phyloP scores from a whole-genome alignment of 1,140 invertebrate genomes.

The Plectrocnemia conspersa region DNA sequence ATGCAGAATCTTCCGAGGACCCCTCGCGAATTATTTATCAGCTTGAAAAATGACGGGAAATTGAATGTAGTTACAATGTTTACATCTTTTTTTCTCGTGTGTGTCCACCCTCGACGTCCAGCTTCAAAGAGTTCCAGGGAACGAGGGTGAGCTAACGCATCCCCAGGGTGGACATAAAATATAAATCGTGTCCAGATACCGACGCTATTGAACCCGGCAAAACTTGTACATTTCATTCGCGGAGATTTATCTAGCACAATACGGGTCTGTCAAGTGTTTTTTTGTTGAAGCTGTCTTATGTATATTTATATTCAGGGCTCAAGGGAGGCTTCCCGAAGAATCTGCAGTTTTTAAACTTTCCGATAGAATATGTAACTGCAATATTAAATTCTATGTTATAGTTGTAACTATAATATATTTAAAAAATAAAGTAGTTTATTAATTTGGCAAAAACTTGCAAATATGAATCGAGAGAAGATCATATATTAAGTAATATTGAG shows the following conservation, averaged over 20 bases:
- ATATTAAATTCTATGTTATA: too few species aligned
- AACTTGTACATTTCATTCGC: constrained; percentile 24
- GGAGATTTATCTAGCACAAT: constrained; percentile 27
- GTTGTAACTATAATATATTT: too few species aligned
- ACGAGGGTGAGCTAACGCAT: constrained; percentile 53
- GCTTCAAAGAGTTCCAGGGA: constrained; percentile 53
- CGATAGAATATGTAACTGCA: too few species aligned
- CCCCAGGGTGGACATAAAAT: constrained; percentile 52
- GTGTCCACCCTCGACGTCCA: constrained; percentile 48
- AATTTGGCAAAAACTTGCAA: too few species aligned
- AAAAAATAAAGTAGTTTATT: too few species aligned
- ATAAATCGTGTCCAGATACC: constrained; percentile 46
- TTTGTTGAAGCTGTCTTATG: too few species aligned
- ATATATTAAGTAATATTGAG: too few species aligned
- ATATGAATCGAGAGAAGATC: too few species aligned
- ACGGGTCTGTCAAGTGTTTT: background rate
- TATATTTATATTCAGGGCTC: too few species aligned
- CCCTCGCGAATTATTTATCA: constrained; percentile 51
- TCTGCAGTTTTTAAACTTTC: too few species aligned
- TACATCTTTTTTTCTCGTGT: constrained; percentile 54
- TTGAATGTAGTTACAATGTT: constrained; percentile 56
- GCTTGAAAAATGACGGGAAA: constrained; percentile 56
- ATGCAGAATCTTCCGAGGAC: background rate
- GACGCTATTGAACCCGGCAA: constrained; percentile 18
- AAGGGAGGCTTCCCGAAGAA: too few species aligned